Evolutionary conservation across 2,113 vertebrate genomes (phyloP).

Genomic region (Origma solitaria): DNA sequence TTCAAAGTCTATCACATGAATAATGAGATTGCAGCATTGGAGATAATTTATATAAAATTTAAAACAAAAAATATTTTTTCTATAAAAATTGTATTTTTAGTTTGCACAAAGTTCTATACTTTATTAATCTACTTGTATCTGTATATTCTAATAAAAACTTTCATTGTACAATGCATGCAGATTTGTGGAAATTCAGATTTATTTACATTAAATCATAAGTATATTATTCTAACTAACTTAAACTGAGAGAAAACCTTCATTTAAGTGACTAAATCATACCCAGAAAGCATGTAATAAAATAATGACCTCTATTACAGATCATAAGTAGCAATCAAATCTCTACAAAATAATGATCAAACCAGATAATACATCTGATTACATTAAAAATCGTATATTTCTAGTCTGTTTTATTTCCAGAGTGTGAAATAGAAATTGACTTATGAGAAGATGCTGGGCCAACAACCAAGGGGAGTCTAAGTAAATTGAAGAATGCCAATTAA

Average conservation of each 20-base stretch:
- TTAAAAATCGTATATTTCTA: conserved; percentile 60
- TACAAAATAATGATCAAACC: conserved; percentile 74
- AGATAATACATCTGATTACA: conserved; percentile 77
- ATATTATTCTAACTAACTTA: conserved; percentile 66
- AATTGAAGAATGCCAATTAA: conserved; percentile 38
- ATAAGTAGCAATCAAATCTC: conserved; percentile 73
- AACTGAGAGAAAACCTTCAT: conserved; percentile 68
- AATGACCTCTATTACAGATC: conserved; percentile 73
- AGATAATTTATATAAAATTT: neutral
- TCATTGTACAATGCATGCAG: conserved; percentile 26
- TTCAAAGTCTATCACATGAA: neutral
- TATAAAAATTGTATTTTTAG: conserved; percentile 18
- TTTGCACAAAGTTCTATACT: conserved; percentile 36
- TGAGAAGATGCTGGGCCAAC: conserved; percentile 45
- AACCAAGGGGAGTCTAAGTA: neutral
- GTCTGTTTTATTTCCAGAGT: conserved; percentile 66
- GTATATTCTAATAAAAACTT: conserved; percentile 33
- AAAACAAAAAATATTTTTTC: neutral
- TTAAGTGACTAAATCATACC: conserved; percentile 73
- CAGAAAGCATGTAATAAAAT: conserved; percentile 70
- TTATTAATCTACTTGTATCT: conserved; percentile 55
- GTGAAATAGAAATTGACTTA: conserved; percentile 62
- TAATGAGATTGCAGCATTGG: neutral
- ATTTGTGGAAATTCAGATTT: conserved; percentile 55
- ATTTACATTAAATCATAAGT: conserved; percentile 72